Evolutionary conservation across 2,113 vertebrate genomes (phyloP).

Genomic region (Gnathonemus longibarbis): DNA sequence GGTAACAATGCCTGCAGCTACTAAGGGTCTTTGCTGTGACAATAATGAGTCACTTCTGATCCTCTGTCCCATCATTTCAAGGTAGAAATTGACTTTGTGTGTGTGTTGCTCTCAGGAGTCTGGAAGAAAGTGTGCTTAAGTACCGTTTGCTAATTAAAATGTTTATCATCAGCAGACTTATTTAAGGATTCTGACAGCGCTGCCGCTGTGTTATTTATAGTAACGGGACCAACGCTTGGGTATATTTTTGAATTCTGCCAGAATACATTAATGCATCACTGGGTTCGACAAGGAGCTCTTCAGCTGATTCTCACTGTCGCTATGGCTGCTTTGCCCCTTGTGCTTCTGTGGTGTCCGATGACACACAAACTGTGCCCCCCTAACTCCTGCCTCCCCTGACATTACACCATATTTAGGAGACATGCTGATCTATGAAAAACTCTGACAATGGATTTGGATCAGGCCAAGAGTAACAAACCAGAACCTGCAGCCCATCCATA

Average conservation of each 20-base stretch:
- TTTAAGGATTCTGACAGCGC: constrained; percentile 24
- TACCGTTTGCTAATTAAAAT: constrained; percentile 27
- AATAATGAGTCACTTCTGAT: background rate
- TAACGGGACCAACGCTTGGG: constrained; percentile 36
- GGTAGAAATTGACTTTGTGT: constrained; percentile 21
- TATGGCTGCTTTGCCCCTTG: background rate
- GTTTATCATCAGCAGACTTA: constrained; percentile 33
- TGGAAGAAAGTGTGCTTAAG: constrained; percentile 20
- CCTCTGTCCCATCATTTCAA: constrained; percentile 8
- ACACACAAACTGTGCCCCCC: background rate
- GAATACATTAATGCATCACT: constrained; percentile 44
- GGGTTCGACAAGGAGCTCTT: background rate
- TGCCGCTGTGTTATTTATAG: constrained; percentile 44
- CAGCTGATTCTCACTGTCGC: background rate
- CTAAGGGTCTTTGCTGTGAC: background rate
- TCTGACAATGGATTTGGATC: background rate
- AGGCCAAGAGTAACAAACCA: background rate
- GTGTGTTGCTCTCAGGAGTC: constrained; percentile 24
- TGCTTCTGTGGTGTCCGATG: background rate
- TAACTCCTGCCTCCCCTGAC: background rate
- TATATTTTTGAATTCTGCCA: constrained; percentile 48
- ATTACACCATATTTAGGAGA: background rate
- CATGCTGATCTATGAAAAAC: background rate
- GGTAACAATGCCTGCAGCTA: background rate
- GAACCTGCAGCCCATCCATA: background rate